phyloP scores from a whole-genome alignment of 64 coral and sea anemone genomes.

The Astreopora myriophthalma region DNA sequence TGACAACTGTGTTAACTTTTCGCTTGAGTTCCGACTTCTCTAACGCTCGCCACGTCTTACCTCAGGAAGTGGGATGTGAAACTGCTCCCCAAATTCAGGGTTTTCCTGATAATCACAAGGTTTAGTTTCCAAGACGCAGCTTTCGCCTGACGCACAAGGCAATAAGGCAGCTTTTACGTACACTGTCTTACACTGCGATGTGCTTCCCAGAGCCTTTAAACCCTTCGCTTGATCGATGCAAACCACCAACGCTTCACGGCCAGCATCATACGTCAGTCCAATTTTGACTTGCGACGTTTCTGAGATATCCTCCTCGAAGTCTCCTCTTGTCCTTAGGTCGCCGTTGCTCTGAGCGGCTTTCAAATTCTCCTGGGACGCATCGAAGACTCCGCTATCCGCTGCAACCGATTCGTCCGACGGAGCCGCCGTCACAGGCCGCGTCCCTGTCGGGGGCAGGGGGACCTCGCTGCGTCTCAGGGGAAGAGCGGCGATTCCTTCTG shows the following conservation, averaged over 20 bases:
- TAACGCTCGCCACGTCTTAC: no score
- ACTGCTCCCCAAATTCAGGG: conserved; percentile 88
- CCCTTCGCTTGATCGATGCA: conserved; percentile 87
- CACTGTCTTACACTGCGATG: conserved; percentile 56
- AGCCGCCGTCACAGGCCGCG: conserved; percentile 83
- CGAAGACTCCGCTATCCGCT: conserved; percentile 99
- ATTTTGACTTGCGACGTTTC: conserved; percentile 88
- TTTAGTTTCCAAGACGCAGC: conserved; percentile 74
- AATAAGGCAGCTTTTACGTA: conserved; percentile 70
- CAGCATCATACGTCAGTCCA: conserved; percentile 83
- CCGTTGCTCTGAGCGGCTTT: conserved; percentile 74
- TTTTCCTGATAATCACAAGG: conserved; percentile 70
- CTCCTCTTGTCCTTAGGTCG: conserved; percentile 49
- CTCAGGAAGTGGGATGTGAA: conserved; percentile 86
- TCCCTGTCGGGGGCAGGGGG: conserved; percentile 49
- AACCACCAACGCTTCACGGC: conserved; percentile 74
- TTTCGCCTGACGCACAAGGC: conserved; percentile 59
- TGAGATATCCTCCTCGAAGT: conserved; percentile 63
- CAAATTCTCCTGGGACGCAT: conserved; percentile 92
- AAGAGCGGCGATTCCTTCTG: conserved; percentile 77
- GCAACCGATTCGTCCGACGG: conserved; percentile 97
- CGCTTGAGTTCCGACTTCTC: no score
- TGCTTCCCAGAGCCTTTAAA: conserved; percentile 64
- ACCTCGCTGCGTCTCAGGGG: conserved; percentile 59
- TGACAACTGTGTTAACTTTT: no score